A percentile compares a stretch with the other conserved stretches of the same genome.
These are phyloP conservation scores for Actinernus sp. DNA, from an alignment of 92 coral and sea anemone species.

Conservation along the genomic window DNA sequence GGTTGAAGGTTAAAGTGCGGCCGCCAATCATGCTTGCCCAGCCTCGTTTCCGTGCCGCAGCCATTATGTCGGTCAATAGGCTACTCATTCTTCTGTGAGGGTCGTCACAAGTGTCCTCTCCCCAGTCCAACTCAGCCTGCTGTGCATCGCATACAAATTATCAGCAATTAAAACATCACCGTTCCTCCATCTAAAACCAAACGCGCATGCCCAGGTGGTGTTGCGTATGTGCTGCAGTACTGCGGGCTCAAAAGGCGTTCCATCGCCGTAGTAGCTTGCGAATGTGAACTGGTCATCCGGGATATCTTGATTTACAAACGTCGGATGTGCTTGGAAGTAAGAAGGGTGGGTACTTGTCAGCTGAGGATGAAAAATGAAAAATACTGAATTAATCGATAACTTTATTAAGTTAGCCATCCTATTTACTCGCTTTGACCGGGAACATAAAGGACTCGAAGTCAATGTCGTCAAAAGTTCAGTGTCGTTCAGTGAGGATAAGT, in stretches of 20 bases:
- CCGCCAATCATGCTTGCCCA: no score
- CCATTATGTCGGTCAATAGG: no score
- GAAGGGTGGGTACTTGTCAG: constrained; percentile 16
- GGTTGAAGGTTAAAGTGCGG: no score
- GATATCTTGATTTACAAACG: constrained; percentile 5
- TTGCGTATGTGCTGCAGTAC: constrained; percentile 32
- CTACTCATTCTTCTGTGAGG: not conserved
- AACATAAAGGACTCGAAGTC: no score
- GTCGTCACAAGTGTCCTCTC: constrained; percentile 15
- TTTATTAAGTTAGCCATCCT: no score
- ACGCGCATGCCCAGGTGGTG: constrained; percentile 30
- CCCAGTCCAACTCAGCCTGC: constrained; percentile 43
- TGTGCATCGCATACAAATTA: constrained; percentile 16
- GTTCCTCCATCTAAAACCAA: constrained; percentile 25
- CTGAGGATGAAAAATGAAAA: not conserved
- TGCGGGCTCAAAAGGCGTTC: constrained; percentile 14
- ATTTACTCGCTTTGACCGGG: no score
- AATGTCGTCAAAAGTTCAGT: no score
- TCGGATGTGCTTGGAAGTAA: constrained; percentile 19
- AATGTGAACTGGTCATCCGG: constrained; percentile 37
- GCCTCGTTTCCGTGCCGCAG: no score
- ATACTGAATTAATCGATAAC: no score
- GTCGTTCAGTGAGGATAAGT: no score
- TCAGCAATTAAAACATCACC: constrained; percentile 19
- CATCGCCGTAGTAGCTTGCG: constrained; percentile 35